Percentiles rank a stretch among this genome's conserved stretches.
Conservation (phyloP, 2,888 invertebrate genomes). For the Zele albiditarsus region DNA sequence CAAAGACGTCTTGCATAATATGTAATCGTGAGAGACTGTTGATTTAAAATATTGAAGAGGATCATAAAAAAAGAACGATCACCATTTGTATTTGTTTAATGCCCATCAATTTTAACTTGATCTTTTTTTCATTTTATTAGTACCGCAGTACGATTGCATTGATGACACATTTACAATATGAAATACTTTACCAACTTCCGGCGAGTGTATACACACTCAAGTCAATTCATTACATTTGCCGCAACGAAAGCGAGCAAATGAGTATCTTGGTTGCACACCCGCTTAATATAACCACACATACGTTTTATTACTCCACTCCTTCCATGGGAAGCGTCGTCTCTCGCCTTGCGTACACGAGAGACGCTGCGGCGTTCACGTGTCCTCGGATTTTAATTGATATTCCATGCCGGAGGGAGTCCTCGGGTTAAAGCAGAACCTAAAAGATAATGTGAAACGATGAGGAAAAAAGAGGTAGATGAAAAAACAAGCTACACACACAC, state of each 20-base stretch:
- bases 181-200: conserved; percentile 2
- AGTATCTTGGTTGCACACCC: background rate
- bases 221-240: conserved; percentile 6
- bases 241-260: conserved; percentile 14
- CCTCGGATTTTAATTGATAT: conserved; percentile 58
- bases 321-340: conserved; percentile 43
- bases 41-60: too few relatives aligned
- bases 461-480: conserved; percentile 20
- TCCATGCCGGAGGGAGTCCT: conserved; percentile 47
- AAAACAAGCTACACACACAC: conserved; percentile 5
- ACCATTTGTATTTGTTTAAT: too few relatives aligned
- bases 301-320: conserved; percentile 47
- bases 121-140: background rate
- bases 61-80: too few relatives aligned
- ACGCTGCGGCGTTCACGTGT: conserved; percentile 36
- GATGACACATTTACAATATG: conserved; percentile 9
- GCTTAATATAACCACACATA: conserved; percentile 19
- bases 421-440: conserved; percentile 31
- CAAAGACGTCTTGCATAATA: too few relatives aligned
- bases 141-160: background rate
- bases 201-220: background rate
- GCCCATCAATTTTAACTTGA: background rate
- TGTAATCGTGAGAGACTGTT: too few relatives aligned
- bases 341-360: background rate
- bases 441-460: conserved; percentile 5